phyloP scores from a whole-genome alignment of 2,113 vertebrate genomes.

The Garra rufa region DNA sequence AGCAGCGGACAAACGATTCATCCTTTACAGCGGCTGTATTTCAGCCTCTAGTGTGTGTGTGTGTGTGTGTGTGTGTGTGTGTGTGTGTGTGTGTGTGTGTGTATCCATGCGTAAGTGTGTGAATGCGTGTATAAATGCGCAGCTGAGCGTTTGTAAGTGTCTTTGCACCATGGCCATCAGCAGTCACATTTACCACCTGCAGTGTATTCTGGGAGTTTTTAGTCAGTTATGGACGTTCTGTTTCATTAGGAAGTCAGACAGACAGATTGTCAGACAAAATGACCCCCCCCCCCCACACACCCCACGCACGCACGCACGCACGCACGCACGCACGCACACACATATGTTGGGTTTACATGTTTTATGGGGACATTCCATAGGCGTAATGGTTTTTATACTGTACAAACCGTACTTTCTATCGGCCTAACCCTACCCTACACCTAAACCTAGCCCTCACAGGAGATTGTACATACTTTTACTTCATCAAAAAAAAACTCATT shows the following conservation, averaged over 20 bases:
- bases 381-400: too few relatives aligned
- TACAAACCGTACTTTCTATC: too few relatives aligned
- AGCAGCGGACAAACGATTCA: constrained; percentile 65
- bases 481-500: too few relatives aligned
- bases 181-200: background rate
- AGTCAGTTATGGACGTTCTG: background rate
- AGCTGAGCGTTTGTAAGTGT: background rate
- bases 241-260: constrained; percentile 21
- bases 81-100: too few relatives aligned
- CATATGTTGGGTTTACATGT: too few relatives aligned
- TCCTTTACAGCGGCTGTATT: constrained; percentile 68
- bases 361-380: too few relatives aligned
- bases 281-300: too few relatives aligned
- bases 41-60: constrained; percentile 55
- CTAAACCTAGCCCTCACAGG: too few relatives aligned
- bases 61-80: constrained; percentile 30
- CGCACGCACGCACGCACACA: background rate
- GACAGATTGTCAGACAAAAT: background rate
- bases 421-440: too few relatives aligned
- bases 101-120: background rate
- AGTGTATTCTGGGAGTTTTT: background rate
- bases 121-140: constrained; percentile 20
- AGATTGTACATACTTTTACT: too few relatives aligned
- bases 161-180: background rate
- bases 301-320: background rate